Conservation (phyloP, 2,888 invertebrate genomes). For the Chloromyia formosa region DNA sequence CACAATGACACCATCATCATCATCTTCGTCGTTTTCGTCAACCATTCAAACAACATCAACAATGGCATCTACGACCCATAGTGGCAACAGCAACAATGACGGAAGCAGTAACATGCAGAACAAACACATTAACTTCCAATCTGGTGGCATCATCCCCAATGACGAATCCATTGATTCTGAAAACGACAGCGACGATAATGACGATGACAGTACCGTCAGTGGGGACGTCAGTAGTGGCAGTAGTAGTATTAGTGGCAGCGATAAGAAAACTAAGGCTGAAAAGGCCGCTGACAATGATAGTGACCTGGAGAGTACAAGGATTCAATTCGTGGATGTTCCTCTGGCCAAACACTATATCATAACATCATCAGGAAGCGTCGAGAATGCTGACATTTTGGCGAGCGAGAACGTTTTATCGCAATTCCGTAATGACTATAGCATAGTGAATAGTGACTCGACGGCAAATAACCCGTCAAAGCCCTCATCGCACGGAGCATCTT, state of each 20-base stretch:
- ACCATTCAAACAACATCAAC: neutral
- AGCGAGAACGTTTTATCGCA: slow-evolving; percentile 50
- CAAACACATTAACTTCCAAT: slow-evolving; percentile 42
- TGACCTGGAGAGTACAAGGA: slow-evolving; percentile 41
- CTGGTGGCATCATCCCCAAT: slow-evolving; percentile 37
- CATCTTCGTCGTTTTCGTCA: neutral
- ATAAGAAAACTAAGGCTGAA: slow-evolving; percentile 37
- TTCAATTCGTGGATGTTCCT: slow-evolving; percentile 50
- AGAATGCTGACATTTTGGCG: slow-evolving; percentile 49
- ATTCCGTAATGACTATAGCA: slow-evolving; percentile 45
- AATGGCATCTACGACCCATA: slow-evolving; percentile 45
- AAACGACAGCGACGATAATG: slow-evolving; percentile 29
- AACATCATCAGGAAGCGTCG: slow-evolving; percentile 51
- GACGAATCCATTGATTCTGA: slow-evolving; percentile 33
- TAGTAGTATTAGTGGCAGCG: slow-evolving; percentile 23
- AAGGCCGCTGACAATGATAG: slow-evolving; percentile 30
- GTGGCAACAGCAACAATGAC: slow-evolving; percentile 43
- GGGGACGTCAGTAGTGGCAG: slow-evolving; percentile 12
- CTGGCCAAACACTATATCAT: slow-evolving; percentile 51
- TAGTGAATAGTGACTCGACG: slow-evolving; percentile 32
- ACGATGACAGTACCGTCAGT: neutral
- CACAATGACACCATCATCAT: slow-evolving; percentile 18
- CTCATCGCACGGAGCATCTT: neutral
- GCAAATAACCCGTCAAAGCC: neutral
- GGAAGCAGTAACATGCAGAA: slow-evolving; percentile 45